phyloP scores from a whole-genome alignment of 2,113 vertebrate genomes.

The Megaptera novaeangliae region DNA sequence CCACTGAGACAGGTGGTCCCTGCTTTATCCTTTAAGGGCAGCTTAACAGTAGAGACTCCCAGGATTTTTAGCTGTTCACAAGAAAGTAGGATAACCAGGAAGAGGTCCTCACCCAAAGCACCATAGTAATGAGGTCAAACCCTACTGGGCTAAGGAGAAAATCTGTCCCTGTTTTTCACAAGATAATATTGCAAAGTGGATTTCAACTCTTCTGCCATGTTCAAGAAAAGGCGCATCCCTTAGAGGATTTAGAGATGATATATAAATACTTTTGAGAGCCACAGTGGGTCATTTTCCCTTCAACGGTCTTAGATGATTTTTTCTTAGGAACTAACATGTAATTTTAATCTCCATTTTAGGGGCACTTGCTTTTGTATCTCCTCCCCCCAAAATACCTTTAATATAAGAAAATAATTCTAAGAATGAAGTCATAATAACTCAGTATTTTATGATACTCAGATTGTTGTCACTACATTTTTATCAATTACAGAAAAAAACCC shows the following conservation, averaged over 20 bases:
- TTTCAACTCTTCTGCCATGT: background rate
- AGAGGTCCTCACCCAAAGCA: constrained; percentile 8
- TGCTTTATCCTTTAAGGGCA: constrained; percentile 15
- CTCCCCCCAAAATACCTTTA: background rate
- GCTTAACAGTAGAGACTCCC: background rate
- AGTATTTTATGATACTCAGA: constrained; percentile 16
- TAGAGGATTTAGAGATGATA: constrained; percentile 34
- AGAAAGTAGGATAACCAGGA: background rate
- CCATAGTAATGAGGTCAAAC: background rate
- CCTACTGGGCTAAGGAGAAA: background rate
- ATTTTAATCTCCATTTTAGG: constrained; percentile 4
- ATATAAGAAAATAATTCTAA: constrained; percentile 5
- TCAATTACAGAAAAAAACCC: background rate
- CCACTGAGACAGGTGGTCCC: constrained; percentile 46
- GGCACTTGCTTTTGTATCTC: background rate
- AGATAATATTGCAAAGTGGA: background rate
- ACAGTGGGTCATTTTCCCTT: constrained; percentile 3
- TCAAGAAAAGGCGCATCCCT: background rate
- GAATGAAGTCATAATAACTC: constrained; percentile 11
- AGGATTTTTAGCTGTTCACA: background rate
- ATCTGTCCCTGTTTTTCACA: background rate
- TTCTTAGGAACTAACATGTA: constrained; percentile 9
- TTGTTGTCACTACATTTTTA: constrained; percentile 32
- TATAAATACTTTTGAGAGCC: background rate
- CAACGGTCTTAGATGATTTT: background rate